A percentile compares a stretch with the other conserved stretches of the same genome.
These are phyloP conservation scores for Propithecus coquereli DNA, from an alignment of 2,113 vertebrate species.

Conservation along the genomic window DNA sequence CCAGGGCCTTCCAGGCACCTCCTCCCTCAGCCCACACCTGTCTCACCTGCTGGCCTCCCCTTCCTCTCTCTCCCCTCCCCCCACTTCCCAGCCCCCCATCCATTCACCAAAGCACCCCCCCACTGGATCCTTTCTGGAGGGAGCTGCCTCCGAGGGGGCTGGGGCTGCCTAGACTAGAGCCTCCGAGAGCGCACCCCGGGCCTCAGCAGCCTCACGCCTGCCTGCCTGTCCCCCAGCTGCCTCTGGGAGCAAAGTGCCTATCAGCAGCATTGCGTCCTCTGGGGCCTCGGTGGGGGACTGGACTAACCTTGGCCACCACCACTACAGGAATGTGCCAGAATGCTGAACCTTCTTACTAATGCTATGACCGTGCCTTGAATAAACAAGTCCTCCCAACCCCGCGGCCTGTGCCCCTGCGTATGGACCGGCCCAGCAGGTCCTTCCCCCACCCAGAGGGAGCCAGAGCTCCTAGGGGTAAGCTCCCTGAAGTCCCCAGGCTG, in stretches of 20 bases:
- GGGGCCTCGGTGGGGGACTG: conserved; percentile 40
- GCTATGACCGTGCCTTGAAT: conserved; percentile 87
- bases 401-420: neutral
- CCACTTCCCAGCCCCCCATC: neutral
- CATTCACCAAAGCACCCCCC: neutral
- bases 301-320: conserved; percentile 70
- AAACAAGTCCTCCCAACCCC: conserved; percentile 79
- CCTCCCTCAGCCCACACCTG: neutral
- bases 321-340: conserved; percentile 83
- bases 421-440: neutral
- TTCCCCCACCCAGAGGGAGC: neutral
- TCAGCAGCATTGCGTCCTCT: conserved; percentile 56
- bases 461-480: neutral
- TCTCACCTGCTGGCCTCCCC: neutral
- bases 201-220: neutral
- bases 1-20: neutral
- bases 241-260: conserved; percentile 80
- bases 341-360: conserved; percentile 80
- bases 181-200: neutral
- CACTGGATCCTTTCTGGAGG: neutral
- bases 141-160: neutral
- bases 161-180: neutral
- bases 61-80: neutral
- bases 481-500: neutral
- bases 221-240: conserved; percentile 39